Base-by-base conservation (phyloP, 2,113 vertebrate species). In the Caranx ignobilis region DNA sequence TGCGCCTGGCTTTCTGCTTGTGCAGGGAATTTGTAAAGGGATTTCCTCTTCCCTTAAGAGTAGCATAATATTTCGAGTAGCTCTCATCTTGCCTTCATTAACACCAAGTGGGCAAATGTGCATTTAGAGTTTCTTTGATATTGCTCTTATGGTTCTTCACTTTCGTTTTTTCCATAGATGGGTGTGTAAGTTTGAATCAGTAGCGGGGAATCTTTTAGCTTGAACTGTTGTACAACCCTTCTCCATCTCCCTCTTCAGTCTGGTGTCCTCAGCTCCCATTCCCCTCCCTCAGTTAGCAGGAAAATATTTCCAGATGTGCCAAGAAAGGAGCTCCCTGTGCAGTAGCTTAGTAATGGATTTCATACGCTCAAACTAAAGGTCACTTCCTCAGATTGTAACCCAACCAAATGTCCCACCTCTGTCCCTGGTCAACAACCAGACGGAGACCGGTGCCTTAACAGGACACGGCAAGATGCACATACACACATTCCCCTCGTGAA, bases 291-390 rank as follows among this genome's bases (percentile, higher is more conserved):
- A 78, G 68, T 93, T 86, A 84, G 52, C 71, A 68, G 75, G 59
- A 90, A 93, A 95, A 91, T 77, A 89, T 88, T 95, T 93, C 94
- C 94, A 94, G 93, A 93, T 95, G 93, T 92, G 88, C 84, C 77
- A 47, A 77, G 82, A 57, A 88, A 75, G 82, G 47, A 71, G 81
- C 78, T 91, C 85, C 86, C 79, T 83, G 69, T 41, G 77, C 87
- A 88, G 89, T 88, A 89, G 90, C 87, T 85, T 56, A 31, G 55
- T 78, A 85, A 87, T 87, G 76, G 71, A 73, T 89, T 88, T 84
- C 37, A 39, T 84, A 84, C 73, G 5, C 71, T 71, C 56, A 32
- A 79, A 83, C 80, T 66, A 91, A 90, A 88, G 86, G 85, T 84
- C 82, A 81, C 74, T 79, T 91, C 79, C 90, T 75, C 34, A 73